Percentiles rank a stretch among this genome's conserved stretches.
phyloP scores from a whole-genome alignment of 1,140 invertebrate genomes.

The Trachymyrmex cornetzi region DNA sequence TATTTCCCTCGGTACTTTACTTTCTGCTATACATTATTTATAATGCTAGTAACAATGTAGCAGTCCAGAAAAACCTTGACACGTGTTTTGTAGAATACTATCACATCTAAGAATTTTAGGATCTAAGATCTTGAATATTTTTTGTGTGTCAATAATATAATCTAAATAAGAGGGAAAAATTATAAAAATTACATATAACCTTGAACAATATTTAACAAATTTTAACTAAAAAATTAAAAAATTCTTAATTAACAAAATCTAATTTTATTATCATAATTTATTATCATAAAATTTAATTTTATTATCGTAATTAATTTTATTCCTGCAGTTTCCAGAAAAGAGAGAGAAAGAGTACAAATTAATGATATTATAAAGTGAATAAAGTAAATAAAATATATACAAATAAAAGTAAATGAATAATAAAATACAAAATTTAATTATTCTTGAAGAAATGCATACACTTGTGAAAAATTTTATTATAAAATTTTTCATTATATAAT shows the following conservation, averaged over 20 bases:
- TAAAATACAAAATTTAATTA: constrained; percentile 1
- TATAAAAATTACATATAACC: background rate
- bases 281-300: background rate
- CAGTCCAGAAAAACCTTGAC: constrained; percentile 26
- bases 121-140: background rate
- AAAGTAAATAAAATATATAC: background rate
- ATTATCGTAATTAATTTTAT: constrained; percentile 1
- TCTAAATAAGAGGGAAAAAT: background rate
- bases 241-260: background rate
- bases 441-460: constrained; percentile 8
- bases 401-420: background rate
- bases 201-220: background rate
- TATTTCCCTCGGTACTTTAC: background rate
- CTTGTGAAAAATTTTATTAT: background rate
- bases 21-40: constrained; percentile 53
- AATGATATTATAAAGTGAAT: background rate
- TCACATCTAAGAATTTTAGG: constrained; percentile 4
- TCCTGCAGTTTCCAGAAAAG: background rate
- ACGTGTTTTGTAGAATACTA: constrained; percentile 19
- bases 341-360: background rate
- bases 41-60: constrained; percentile 12
- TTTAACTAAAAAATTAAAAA: background rate
- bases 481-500: background rate
- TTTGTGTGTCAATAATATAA: background rate
- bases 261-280: background rate